Base-by-base conservation (phyloP, 2,113 vertebrate species). In the Embiotoca jacksoni region DNA sequence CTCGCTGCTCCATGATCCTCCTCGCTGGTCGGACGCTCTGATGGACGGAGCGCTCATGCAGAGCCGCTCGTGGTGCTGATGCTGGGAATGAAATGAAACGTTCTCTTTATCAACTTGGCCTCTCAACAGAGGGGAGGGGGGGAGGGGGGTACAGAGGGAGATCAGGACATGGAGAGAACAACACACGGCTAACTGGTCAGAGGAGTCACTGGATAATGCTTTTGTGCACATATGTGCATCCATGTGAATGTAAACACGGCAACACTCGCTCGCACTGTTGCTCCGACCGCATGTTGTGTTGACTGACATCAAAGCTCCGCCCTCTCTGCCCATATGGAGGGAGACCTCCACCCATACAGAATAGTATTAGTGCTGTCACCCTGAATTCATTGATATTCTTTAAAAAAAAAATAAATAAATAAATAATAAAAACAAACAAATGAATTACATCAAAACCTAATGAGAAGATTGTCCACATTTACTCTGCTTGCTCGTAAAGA, bases 81-180 rank as follows among this genome's bases (percentile, higher is more conserved):
- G 74, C 52, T 6, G 55, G 54, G 70, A 78, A 72, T 56, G 80
- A 77, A 81, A 87, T 83, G 81, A 90, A 87, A 86, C 61, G 35
- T 56, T 83, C 70, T 83, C 80, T 85, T 84, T 68, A 80, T 84
- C 77, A 65, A 60, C 79, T 73, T 63, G 71, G 73, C 77, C 59
- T 39, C 60, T 73, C 67, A 67, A 65, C 56, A 71, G 47, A 75
- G 53, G 16, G 11, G 46, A 13, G 41, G 10, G 41, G 13, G 5
- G 4, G 47, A 2, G 33, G 30, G 30, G 0, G 35, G 14, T 15
- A 0, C 32, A 2, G 9, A 4, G 54, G 0, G 39, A 54, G 54
- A 64, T 35, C 53, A 61, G 46, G 44, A 67, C 32, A 47, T 49
- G 0, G 59, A 68, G 64, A 44, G 36, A 81, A 76, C 62, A 64